These are phyloP conservation scores for Paradoxurus hermaphroditus DNA, from an alignment of 2,113 vertebrate genomes.

Conservation along the genomic window DNA sequence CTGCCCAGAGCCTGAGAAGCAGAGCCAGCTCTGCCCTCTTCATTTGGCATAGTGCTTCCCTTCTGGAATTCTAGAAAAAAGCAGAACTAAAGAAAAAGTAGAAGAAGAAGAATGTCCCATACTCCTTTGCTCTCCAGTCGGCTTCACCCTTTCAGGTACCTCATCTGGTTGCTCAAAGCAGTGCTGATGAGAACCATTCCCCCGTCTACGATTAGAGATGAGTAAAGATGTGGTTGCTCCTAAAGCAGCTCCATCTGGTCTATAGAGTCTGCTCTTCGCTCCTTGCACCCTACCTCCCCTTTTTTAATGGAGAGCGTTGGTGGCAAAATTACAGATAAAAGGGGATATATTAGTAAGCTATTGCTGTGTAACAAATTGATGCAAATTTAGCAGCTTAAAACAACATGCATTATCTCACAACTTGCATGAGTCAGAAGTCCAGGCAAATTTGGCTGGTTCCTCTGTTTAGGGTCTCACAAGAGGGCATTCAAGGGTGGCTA, in stretches of 20 bases:
- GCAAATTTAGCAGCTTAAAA: constrained; percentile 13
- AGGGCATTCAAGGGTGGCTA: not conserved
- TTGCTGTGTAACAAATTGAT: not conserved
- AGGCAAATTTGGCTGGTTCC: not conserved
- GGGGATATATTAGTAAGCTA: not conserved
- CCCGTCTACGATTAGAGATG: not conserved
- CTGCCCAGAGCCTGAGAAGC: not conserved
- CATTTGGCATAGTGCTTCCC: not conserved
- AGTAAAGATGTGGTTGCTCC: not conserved
- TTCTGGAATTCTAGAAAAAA: not conserved
- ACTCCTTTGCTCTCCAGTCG: not conserved
- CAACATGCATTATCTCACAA: not conserved
- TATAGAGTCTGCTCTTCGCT: not conserved
- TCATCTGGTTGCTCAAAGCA: not conserved
- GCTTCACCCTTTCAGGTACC: too few relatives aligned
- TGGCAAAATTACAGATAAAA: not conserved
- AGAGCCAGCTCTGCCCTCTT: not conserved
- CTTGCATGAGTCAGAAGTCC: not conserved
- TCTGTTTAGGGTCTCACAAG: not conserved
- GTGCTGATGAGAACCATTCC: not conserved
- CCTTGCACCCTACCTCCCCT: too few relatives aligned
- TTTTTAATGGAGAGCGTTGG: not conserved
- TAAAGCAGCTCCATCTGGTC: not conserved
- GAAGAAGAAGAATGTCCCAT: not conserved
- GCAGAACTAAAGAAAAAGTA: not conserved